Conservation (phyloP, 2,888 invertebrate species). For the Drosophila mulleri region DNA sequence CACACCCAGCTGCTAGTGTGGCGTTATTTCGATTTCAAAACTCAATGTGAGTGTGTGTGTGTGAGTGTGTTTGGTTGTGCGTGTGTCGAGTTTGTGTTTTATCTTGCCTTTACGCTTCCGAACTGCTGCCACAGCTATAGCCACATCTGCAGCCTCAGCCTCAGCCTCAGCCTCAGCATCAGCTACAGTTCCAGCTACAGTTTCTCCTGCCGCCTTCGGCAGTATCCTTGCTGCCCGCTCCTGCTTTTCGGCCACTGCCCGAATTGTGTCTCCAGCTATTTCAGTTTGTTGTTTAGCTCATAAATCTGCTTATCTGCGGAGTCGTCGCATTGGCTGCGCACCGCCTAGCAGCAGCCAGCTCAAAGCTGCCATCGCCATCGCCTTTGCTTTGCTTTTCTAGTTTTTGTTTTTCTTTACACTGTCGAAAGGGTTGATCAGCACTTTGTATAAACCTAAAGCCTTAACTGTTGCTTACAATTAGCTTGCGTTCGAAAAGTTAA, state of each 20-base stretch:
- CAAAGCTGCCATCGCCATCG: slow-evolving; percentile 27
- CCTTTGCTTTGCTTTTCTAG: slow-evolving; percentile 7
- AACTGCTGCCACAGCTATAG: slow-evolving; percentile 35
- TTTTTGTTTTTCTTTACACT: slow-evolving; percentile 36
- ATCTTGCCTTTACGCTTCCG: slow-evolving; percentile 79
- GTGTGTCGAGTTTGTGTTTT: slow-evolving; percentile 68
- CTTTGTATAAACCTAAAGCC: not conserved
- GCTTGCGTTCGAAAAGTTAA: not conserved
- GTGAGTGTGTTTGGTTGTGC: slow-evolving; percentile 41
- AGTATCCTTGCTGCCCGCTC: slow-evolving; percentile 32
- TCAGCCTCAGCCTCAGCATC: not conserved
- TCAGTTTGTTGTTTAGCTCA: slow-evolving; percentile 80
- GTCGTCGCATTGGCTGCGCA: slow-evolving; percentile 63
- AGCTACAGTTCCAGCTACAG: slow-evolving; percentile 37
- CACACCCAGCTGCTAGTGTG: slow-evolving; percentile 21
- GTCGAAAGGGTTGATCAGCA: slow-evolving; percentile 11
- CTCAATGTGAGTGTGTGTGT: slow-evolving; percentile 14
- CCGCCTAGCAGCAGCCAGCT: slow-evolving; percentile 58
- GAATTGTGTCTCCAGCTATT: slow-evolving; percentile 72
- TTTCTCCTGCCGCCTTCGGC: slow-evolving; percentile 27
- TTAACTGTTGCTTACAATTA: not conserved
- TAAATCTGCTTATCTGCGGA: slow-evolving; percentile 77
- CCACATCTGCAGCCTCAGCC: slow-evolving; percentile 15
- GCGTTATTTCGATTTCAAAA: slow-evolving; percentile 59
- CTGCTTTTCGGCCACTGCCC: slow-evolving; percentile 30